Evolutionary conservation across 2,888 invertebrate genomes (phyloP).

Genomic region (Gastrophysa polygoni): DNA sequence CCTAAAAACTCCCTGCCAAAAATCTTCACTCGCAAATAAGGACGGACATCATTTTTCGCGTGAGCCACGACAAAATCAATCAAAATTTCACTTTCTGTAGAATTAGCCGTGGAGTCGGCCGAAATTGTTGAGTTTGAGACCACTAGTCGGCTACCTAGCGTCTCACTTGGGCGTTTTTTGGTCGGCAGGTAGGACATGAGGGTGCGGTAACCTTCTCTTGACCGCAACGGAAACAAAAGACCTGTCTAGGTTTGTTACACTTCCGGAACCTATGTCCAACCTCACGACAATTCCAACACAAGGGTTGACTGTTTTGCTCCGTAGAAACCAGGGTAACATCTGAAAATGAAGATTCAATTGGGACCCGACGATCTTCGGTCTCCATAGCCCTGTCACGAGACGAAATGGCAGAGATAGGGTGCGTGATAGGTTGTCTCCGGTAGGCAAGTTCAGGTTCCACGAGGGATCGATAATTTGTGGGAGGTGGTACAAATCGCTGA

Average conservation of each 20-base stretch:
- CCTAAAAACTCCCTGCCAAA: conserved; percentile 21
- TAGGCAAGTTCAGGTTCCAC: too few relatives aligned
- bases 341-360: conserved; percentile 25
- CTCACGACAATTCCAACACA: not conserved
- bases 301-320: not conserved
- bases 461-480: too few relatives aligned
- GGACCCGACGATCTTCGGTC: too few relatives aligned
- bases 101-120: not conserved
- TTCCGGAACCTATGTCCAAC: not conserved
- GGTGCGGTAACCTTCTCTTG: not conserved
- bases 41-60: conserved; percentile 21
- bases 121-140: not conserved
- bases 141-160: not conserved
- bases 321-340: too few relatives aligned
- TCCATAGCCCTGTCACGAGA: too few relatives aligned
- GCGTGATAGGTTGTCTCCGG: too few relatives aligned
- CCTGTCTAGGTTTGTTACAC: not conserved
- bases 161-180: not conserved
- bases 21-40: conserved; percentile 22
- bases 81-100: not conserved
- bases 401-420: too few relatives aligned
- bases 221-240: conserved; percentile 1
- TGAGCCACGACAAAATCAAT: too few relatives aligned
- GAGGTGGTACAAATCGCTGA: too few relatives aligned
- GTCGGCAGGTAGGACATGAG: not conserved